Percentiles rank a stretch among this genome's conserved stretches.
phyloP scores from a whole-genome alignment of 35 echinoderm and acorn worm genomes.

The Lytechinus variegatus region DNA sequence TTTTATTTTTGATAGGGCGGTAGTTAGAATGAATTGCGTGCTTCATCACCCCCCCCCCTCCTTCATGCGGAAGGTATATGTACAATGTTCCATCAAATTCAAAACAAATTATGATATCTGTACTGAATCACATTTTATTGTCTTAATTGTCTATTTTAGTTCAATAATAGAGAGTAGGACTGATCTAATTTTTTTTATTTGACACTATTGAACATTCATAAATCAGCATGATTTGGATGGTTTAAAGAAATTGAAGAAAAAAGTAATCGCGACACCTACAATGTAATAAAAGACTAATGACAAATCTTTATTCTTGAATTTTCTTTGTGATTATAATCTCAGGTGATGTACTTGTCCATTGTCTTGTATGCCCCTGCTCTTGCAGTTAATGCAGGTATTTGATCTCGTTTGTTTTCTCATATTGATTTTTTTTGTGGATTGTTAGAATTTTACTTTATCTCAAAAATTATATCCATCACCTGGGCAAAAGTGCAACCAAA shows the following conservation, averaged over 20 bases:
- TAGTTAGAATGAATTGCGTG: too few species aligned
- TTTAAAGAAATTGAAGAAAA: neutral
- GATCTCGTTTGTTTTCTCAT: neutral
- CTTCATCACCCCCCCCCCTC: too few species aligned
- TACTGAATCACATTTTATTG: too few species aligned
- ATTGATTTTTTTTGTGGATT: too few species aligned
- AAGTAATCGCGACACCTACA: neutral
- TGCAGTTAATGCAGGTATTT: constrained; percentile 75
- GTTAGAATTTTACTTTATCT: neutral
- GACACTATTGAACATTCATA: neutral
- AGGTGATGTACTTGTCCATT: constrained; percentile 85
- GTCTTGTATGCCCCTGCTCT: constrained; percentile 79
- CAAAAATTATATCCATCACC: neutral
- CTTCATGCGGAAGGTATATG: too few species aligned
- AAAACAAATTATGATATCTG: too few species aligned
- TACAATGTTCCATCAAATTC: too few species aligned
- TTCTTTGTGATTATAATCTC: neutral
- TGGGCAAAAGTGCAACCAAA: too few species aligned
- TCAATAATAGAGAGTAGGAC: too few species aligned
- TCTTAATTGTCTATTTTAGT: too few species aligned
- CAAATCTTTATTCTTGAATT: neutral
- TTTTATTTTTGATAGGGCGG: too few species aligned
- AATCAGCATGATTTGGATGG: neutral
- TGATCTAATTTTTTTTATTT: too few species aligned
- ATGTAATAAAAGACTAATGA: neutral